A percentile compares a stretch with the other conserved stretches of the same genome.
These are phyloP conservation scores for Sphaerophoria taeniata DNA, from an alignment of 2,888 invertebrate genomes.

Conservation along the genomic window DNA sequence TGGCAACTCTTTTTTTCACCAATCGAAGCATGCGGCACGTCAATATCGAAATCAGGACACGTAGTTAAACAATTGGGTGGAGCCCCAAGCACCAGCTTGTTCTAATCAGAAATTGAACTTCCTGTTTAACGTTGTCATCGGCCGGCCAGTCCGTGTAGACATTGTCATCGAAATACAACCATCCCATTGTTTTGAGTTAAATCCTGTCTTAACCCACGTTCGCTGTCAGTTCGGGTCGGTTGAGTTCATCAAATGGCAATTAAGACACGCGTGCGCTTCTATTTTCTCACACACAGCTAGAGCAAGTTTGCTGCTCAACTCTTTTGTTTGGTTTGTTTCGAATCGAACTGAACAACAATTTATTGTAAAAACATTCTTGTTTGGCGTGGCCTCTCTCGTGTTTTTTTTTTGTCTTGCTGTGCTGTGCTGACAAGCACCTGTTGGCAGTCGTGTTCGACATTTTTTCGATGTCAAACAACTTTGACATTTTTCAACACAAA, in stretches of 20 bases:
- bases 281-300: slow-evolving; percentile 18
- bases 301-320: slow-evolving; percentile 26
- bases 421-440: slow-evolving; percentile 63
- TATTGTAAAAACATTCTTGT: slow-evolving; percentile 55
- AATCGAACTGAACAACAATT: slow-evolving; percentile 54
- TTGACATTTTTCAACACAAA: slow-evolving; percentile 56
- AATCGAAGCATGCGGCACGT: not conserved
- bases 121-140: slow-evolving; percentile 44
- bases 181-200: slow-evolving; percentile 49
- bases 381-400: slow-evolving; percentile 46
- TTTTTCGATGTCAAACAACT: slow-evolving; percentile 71
- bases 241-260: slow-evolving; percentile 62
- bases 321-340: slow-evolving; percentile 26
- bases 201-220: slow-evolving; percentile 28
- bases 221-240: slow-evolving; percentile 15
- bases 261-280: slow-evolving; percentile 67
- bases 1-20: slow-evolving; percentile 11
- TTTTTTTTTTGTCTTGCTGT: slow-evolving; percentile 9
- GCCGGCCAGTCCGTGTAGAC: no score
- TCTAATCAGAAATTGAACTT: slow-evolving; percentile 66
- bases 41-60: slow-evolving; percentile 46
- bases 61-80: slow-evolving; percentile 56
- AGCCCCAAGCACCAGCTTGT: slow-evolving; percentile 45
- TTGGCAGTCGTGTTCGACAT: slow-evolving; percentile 69
- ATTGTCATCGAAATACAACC: slow-evolving; percentile 16